Percentiles rank a stretch among this genome's conserved stretches.
Evolutionary conservation across 2,888 invertebrate species (phyloP).

Genomic region (Formica aserva): DNA sequence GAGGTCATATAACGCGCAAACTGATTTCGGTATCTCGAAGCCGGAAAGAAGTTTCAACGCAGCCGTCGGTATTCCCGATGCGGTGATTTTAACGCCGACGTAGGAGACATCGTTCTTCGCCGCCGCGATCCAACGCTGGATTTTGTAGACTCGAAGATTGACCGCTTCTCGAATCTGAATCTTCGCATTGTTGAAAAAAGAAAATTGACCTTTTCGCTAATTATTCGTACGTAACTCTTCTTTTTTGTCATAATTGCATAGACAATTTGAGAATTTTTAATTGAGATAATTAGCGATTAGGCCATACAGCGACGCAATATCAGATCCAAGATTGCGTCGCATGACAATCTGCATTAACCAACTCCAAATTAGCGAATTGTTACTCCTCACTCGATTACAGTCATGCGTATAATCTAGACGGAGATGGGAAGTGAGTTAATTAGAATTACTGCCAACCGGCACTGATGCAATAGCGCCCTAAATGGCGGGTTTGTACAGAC

Average conservation of each 20-base stretch:
- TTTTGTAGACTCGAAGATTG: background rate
- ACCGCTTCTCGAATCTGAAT: background rate
- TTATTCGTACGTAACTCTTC: background rate
- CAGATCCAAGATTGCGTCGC: background rate
- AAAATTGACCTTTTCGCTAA: background rate
- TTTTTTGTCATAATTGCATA: background rate
- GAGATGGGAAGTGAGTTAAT: constrained; percentile 26
- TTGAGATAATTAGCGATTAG: background rate
- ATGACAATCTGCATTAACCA: constrained; percentile 19
- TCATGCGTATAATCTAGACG: constrained; percentile 5
- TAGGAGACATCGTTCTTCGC: constrained; percentile 8
- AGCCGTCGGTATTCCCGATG: background rate
- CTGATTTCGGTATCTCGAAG: background rate
- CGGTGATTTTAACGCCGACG: constrained; percentile 51
- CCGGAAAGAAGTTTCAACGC: background rate
- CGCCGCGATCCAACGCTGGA: background rate
- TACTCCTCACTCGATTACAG: background rate
- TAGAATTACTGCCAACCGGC: constrained; percentile 16
- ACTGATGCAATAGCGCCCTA: constrained; percentile 20
- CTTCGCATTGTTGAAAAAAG: background rate
- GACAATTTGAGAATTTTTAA: background rate
- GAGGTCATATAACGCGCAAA: constrained; percentile 5
- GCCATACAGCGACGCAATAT: constrained; percentile 4
- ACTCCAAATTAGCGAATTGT: constrained; percentile 39
- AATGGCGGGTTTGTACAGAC: background rate